Evolutionary conservation across 2,797 vertebrate genomes (phyloP).

Genomic region (Enteromius thamalakanensis): DNA sequence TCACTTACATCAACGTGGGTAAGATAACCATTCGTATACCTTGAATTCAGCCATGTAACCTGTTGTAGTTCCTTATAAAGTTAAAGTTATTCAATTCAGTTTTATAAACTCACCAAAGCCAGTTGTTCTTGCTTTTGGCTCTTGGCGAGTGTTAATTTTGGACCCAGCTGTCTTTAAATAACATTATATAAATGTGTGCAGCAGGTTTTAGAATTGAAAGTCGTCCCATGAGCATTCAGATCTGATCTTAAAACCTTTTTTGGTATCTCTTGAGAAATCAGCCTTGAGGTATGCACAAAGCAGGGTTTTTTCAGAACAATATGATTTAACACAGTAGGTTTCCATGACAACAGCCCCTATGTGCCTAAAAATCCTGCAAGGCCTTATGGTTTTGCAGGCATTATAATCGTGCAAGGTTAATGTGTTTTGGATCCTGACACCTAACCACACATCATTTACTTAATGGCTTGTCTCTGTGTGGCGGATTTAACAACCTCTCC

Average conservation of each 20-base stretch:
- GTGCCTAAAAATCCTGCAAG: conserved; percentile 66
- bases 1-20: background rate
- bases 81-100: background rate
- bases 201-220: background rate
- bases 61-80: background rate
- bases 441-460: conserved; percentile 66
- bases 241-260: conserved; percentile 1
- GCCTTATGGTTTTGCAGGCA: conserved; percentile 73
- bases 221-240: conserved; percentile 2
- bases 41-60: background rate
- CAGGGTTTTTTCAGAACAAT: conserved; percentile 31
- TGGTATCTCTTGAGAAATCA: conserved; percentile 41
- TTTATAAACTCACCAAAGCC: background rate
- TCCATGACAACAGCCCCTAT: conserved; percentile 73
- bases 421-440: conserved; percentile 71
- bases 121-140: too few relatives aligned
- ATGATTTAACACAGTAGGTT: conserved; percentile 67
- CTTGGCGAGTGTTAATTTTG: background rate
- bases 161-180: background rate
- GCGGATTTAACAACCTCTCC: conserved; percentile 63
- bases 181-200: conserved; percentile 10
- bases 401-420: conserved; percentile 79
- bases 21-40: background rate
- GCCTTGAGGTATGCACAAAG: conserved; percentile 52
- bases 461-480: conserved; percentile 64